phyloP scores from a whole-genome alignment of 2,888 invertebrate species.

The Ophioninae sp. region DNA sequence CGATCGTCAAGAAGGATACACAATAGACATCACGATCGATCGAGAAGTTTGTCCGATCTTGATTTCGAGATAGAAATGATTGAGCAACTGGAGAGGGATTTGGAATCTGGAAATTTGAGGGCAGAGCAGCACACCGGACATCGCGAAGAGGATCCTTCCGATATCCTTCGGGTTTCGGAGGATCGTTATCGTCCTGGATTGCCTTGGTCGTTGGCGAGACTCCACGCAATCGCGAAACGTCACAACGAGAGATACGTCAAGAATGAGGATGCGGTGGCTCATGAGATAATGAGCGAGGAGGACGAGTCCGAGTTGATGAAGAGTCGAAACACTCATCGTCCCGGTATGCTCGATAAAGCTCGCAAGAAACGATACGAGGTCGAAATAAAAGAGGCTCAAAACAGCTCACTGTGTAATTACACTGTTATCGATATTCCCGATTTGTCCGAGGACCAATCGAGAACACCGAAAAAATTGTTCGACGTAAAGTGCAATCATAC shows the following conservation, averaged over 20 bases:
- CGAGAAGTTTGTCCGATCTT: slow-evolving; percentile 6
- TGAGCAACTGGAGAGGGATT: slow-evolving; percentile 1
- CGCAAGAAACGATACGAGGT: slow-evolving; percentile 55
- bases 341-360: not conserved
- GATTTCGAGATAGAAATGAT: slow-evolving; percentile 11
- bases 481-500: slow-evolving; percentile 69
- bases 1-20: slow-evolving; percentile 33
- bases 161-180: not conserved
- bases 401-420: slow-evolving; percentile 70
- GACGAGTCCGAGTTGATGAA: not conserved
- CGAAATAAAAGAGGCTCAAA: slow-evolving; percentile 67
- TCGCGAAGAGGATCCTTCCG: not conserved
- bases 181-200: slow-evolving; percentile 4
- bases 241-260: slow-evolving; percentile 20
- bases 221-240: slow-evolving; percentile 46
- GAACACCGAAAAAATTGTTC: slow-evolving; percentile 64
- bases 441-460: slow-evolving; percentile 55
- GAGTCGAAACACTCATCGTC: slow-evolving; percentile 15
- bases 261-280: not conserved
- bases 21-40: not conserved
- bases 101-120: not conserved
- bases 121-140: not conserved
- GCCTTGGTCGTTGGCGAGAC: not conserved
- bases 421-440: slow-evolving; percentile 66
- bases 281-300: slow-evolving; percentile 34